Conservation (phyloP, 2,888 invertebrate species). For the Dolichomitus sp. region DNA sequence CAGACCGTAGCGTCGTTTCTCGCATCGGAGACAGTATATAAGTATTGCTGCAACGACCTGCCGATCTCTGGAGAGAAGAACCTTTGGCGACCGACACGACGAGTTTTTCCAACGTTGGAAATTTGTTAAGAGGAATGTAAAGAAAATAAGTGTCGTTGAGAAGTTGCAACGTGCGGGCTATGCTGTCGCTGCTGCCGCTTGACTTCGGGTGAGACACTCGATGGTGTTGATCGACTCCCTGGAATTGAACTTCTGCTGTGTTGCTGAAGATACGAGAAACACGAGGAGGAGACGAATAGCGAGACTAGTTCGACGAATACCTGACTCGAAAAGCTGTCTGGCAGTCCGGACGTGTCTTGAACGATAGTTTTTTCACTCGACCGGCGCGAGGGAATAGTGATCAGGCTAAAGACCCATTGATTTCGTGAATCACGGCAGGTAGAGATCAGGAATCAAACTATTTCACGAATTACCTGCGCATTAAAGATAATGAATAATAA, state of each 20-base stretch:
- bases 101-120: conserved; percentile 74
- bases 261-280: conserved; percentile 17
- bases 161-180: conserved; percentile 25
- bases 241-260: conserved; percentile 69
- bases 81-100: conserved; percentile 69
- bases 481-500: neutral
- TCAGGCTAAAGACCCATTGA: conserved; percentile 5
- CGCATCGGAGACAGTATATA: neutral
- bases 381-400: neutral
- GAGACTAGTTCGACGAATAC: conserved; percentile 27
- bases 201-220: conserved; percentile 35
- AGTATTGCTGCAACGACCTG: conserved; percentile 14
- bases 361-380: conserved; percentile 20
- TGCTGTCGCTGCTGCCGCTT: conserved; percentile 27
- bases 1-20: conserved; percentile 23
- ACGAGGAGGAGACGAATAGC: conserved; percentile 11
- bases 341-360: conserved; percentile 37
- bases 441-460: neutral
- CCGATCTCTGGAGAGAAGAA: conserved; percentile 21
- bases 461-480: neutral
- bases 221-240: conserved; percentile 73
- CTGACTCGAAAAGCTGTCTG: conserved; percentile 29
- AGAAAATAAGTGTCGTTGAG: conserved; percentile 70
- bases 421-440: conserved; percentile 1
- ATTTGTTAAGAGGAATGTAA: conserved; percentile 79